Evolutionary conservation across 1,140 invertebrate genomes (phyloP).

Genomic region (Lycorma delicatula): DNA sequence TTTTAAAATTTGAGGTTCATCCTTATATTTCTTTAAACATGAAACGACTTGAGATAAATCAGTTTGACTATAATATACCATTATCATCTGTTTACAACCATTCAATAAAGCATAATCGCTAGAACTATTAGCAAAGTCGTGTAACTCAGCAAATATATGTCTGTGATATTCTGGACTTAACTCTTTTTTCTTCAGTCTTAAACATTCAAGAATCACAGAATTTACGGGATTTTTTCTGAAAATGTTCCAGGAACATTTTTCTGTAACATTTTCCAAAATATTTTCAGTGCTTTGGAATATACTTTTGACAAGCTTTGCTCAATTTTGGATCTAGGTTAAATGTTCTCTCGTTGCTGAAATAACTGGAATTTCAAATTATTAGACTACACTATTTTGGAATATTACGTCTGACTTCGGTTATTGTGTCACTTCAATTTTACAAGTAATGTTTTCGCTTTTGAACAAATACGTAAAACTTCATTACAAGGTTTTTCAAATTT

Average conservation of each 20-base stretch:
- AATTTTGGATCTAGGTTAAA: conserved; percentile 76
- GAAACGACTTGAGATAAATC: conserved; percentile 46
- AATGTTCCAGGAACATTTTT: too few relatives aligned
- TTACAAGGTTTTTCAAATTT: conserved; percentile 92
- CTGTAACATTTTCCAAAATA: neutral
- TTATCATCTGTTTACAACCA: conserved; percentile 76
- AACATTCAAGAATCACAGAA: conserved; percentile 74
- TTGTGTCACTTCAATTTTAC: conserved; percentile 73
- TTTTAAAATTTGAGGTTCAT: too few relatives aligned
- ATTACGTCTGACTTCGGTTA: conserved; percentile 62
- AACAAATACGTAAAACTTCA: conserved; percentile 74
- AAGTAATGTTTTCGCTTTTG: conserved; percentile 40
- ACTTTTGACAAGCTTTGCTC: conserved; percentile 58
- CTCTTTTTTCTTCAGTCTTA: conserved; percentile 60
- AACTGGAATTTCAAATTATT: conserved; percentile 81
- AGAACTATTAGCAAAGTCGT: conserved; percentile 75
- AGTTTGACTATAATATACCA: conserved; percentile 62
- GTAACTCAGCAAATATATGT: conserved; percentile 74
- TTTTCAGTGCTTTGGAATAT: conserved; percentile 61
- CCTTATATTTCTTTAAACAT: conserved; percentile 54
- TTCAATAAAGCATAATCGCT: conserved; percentile 77
- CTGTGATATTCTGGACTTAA: conserved; percentile 63
- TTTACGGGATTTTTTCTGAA: conserved; percentile 18
- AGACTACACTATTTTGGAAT: conserved; percentile 78
- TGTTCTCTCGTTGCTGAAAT: conserved; percentile 79